Evolutionary conservation across 2,113 vertebrate genomes (phyloP).

Genomic region (Gymnorhina tibicen): DNA sequence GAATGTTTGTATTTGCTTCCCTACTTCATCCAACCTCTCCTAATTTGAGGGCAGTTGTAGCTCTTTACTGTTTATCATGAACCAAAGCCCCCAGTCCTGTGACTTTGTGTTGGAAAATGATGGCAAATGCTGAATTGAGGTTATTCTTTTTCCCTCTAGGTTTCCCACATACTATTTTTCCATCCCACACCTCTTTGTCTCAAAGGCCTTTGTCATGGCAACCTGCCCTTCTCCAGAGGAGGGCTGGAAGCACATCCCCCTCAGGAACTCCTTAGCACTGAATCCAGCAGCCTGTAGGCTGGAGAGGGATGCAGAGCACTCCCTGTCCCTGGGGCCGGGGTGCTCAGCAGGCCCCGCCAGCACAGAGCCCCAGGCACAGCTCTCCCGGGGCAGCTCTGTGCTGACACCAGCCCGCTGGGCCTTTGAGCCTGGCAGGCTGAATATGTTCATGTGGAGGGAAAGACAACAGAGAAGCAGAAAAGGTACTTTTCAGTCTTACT

Average conservation of each 20-base stretch:
- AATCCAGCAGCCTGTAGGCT: neutral
- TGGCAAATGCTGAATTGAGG: neutral
- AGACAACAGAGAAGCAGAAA: neutral
- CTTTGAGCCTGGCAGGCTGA: neutral
- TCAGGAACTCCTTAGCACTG: conserved; percentile 19
- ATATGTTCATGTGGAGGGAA: neutral
- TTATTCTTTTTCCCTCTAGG: neutral
- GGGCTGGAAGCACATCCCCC: conserved; percentile 35
- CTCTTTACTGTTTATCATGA: neutral
- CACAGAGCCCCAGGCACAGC: neutral
- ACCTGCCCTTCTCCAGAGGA: conserved; percentile 50
- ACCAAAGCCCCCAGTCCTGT: neutral
- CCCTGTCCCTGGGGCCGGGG: neutral
- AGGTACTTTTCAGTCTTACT: neutral
- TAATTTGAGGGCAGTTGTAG: neutral
- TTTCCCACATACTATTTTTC: conserved; percentile 32
- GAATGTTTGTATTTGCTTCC: neutral
- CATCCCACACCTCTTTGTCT: conserved; percentile 47
- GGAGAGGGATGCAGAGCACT: neutral
- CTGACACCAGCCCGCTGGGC: neutral
- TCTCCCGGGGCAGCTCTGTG: neutral
- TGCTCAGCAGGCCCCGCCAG: neutral
- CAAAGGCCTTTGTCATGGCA: conserved; percentile 59
- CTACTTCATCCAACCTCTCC: neutral
- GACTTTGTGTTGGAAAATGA: neutral